phyloP scores from a whole-genome alignment of 2,888 invertebrate species.

The Cancer borealis region DNA sequence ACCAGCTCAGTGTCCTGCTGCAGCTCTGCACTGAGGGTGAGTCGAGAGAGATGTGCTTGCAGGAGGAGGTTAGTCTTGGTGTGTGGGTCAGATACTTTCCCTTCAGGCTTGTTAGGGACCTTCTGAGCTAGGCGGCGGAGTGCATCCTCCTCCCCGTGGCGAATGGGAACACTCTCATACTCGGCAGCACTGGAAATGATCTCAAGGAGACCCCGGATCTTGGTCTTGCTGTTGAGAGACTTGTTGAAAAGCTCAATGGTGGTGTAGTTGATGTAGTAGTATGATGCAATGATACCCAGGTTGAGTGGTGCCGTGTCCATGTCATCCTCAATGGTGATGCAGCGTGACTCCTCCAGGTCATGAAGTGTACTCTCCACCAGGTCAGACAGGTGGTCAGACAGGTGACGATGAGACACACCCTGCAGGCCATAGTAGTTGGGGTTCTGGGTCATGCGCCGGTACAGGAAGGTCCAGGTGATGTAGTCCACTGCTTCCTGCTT shows the following conservation, averaged over 20 bases:
- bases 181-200: conserved; percentile 99
- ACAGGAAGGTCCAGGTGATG: conserved; percentile 99
- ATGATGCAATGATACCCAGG: conserved; percentile 99
- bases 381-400: conserved; percentile 99
- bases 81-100: conserved; percentile 97
- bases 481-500: conserved; percentile 99
- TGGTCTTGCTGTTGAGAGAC: conserved; percentile 97
- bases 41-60: conserved; percentile 96
- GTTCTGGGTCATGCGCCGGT: conserved; percentile 97
- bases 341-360: conserved; percentile 97
- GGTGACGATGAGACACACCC: conserved; percentile 96
- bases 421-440: conserved; percentile 98
- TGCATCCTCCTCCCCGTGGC: conserved; percentile 96
- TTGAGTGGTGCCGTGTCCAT: conserved; percentile 98
- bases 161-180: conserved; percentile 94
- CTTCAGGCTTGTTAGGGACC: conserved; percentile 84
- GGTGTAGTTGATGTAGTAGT: conserved; percentile 99
- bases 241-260: conserved; percentile 99
- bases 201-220: conserved; percentile 97
- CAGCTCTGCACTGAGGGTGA: conserved; percentile 96
- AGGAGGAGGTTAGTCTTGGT: conserved; percentile 96
- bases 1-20: conserved; percentile 97
- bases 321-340: conserved; percentile 98
- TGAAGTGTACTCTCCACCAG: conserved; percentile 96
- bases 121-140: conserved; percentile 85